Percentiles rank a stretch among this genome's conserved stretches.
These are phyloP conservation scores for Staurois parvus DNA, from an alignment of 2,797 vertebrate species.

Conservation along the genomic window DNA sequence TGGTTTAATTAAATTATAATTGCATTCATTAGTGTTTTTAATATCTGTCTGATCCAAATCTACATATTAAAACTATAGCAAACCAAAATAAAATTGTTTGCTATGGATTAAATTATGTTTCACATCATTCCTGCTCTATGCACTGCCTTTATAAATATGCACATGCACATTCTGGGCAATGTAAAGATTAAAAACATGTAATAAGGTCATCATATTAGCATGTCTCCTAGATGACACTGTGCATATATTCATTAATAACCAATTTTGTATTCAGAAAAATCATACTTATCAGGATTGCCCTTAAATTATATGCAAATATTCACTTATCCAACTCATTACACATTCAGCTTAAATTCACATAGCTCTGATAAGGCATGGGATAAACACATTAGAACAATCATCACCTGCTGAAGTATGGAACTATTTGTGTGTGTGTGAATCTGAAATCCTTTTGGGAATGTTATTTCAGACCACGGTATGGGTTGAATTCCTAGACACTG, in stretches of 20 bases:
- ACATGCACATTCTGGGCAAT: background rate
- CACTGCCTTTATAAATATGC: background rate
- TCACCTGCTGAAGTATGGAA: constrained; percentile 5
- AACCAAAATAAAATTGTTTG: background rate
- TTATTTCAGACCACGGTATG: background rate
- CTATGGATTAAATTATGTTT: background rate
- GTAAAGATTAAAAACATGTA: background rate
- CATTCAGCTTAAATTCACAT: constrained; percentile 20
- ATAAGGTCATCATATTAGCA: constrained; percentile 16
- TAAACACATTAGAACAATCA: constrained; percentile 23
- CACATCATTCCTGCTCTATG: background rate
- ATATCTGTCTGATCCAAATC: no score
- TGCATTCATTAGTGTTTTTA: no score
- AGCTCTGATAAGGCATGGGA: background rate
- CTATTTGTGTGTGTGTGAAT: background rate
- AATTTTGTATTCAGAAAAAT: constrained; percentile 16
- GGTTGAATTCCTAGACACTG: background rate
- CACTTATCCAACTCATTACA: constrained; percentile 20
- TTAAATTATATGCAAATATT: constrained; percentile 38
- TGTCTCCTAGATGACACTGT: background rate
- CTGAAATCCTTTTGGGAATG: background rate
- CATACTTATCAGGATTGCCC: constrained; percentile 11
- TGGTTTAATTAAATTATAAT: no score
- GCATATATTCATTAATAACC: constrained; percentile 13
- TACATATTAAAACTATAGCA: background rate